Percentiles rank a stretch among this genome's conserved stretches.
Evolutionary conservation across 1,140 invertebrate species (phyloP).

Genomic region (Belonocnema kinseyi): DNA sequence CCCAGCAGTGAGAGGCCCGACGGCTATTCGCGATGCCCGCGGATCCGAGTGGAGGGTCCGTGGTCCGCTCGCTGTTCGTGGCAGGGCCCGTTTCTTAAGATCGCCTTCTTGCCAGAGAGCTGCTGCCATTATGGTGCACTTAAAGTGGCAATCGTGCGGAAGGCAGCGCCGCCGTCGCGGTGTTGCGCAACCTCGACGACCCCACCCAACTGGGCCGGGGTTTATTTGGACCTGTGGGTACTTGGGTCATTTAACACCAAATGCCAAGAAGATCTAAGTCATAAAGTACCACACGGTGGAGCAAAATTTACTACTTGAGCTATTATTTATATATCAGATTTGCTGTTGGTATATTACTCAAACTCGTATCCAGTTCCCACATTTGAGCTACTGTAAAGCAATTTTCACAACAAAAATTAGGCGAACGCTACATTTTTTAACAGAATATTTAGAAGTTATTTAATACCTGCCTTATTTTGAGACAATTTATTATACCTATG

Average conservation of each 20-base stretch:
- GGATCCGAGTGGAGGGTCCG: slow-evolving; percentile 54
- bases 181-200: slow-evolving; percentile 65
- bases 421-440: too few relatives aligned
- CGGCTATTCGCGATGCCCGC: slow-evolving; percentile 67
- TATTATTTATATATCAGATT: too few relatives aligned
- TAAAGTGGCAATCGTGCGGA: slow-evolving; percentile 68
- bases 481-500: too few relatives aligned
- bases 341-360: too few relatives aligned
- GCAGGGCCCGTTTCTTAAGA: slow-evolving; percentile 63
- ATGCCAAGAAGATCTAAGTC: too few relatives aligned
- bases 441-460: too few relatives aligned
- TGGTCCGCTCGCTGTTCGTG: slow-evolving; percentile 37
- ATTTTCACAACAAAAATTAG: too few relatives aligned
- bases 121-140: slow-evolving; percentile 67
- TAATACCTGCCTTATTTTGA: too few relatives aligned
- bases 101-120: slow-evolving; percentile 61
- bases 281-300: too few relatives aligned
- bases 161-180: slow-evolving; percentile 58
- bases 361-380: too few relatives aligned
- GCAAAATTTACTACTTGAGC: too few relatives aligned
- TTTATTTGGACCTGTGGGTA: slow-evolving; percentile 21
- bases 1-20: slow-evolving; percentile 68
- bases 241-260: background rate
- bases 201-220: slow-evolving; percentile 50
- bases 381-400: too few relatives aligned